Evolutionary conservation across 1,140 invertebrate genomes (phyloP), one percentile per base, ranked within the genome.

Genomic region (Drosophila simulans): DNA sequence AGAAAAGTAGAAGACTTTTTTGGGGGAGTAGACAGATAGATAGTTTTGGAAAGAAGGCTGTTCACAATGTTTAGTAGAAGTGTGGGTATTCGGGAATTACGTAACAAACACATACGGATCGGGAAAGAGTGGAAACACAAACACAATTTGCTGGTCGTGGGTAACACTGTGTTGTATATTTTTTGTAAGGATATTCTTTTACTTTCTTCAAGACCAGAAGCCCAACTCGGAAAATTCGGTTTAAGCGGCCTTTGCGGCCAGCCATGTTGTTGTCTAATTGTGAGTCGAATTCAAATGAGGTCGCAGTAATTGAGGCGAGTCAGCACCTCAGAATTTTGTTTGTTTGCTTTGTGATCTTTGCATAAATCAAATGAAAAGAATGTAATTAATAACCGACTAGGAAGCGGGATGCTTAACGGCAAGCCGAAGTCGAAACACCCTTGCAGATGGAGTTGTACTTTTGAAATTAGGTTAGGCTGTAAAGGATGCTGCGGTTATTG

Each of bases 301-400:
- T 69, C 60, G 57, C 63, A 37, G 60, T 46, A 58, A 59, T 75
- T 62, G 46, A 74, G 69, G 72, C 48, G 39, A 31, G 46, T 79
- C 48, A 62, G 58, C 49, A 54, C 51, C 40, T 86, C 73, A 78
- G 75, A 86, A 88, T 88, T 86, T 86, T 76, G 75, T 80, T 80
- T 69, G 63, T 89, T 89, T 88, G 80, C 84, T 89, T 88, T 88
- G 84, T 83, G 76, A 89, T 83, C 83, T 83, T 89, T 85, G 71
- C 76, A 83, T 70, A 69, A 73, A 76, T 76, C 45, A 71, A 75
- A 69, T 48, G 5, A 64, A 57, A 75, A 48, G 48, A 56, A 43
- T 49, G 15, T 53, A 52, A 55, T 68, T 55, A 76, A 59, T 45
- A 75, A 49, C 45, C 37, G 48, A 45, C 76, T 35, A 60, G 34